phyloP scores from a whole-genome alignment of 2,113 vertebrate species.

The Hiodon tergisus region DNA sequence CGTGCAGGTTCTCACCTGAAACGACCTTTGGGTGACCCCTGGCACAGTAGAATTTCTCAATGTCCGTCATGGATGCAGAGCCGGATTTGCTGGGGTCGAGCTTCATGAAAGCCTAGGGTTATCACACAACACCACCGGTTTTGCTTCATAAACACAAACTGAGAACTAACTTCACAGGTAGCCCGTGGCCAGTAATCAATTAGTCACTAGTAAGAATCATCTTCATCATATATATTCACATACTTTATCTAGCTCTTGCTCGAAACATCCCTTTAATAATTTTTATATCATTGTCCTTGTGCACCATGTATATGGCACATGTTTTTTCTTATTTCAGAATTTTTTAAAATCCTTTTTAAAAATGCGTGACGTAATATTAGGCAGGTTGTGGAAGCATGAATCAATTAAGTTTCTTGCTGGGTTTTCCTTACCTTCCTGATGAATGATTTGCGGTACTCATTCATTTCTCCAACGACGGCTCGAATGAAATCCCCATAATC shows the following conservation, averaged over 20 bases:
- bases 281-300: too few species aligned
- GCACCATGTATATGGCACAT: too few species aligned
- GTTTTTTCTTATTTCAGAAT: too few species aligned
- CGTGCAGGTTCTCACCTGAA: slow-evolving; percentile 51
- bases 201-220: too few species aligned
- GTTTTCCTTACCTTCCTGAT: slow-evolving; percentile 65
- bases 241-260: neutral
- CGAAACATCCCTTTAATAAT: too few species aligned
- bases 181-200: too few species aligned
- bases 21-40: slow-evolving; percentile 63
- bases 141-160: neutral
- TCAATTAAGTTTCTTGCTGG: neutral
- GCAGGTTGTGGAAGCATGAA: too few species aligned
- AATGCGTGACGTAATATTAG: too few species aligned
- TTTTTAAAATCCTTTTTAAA: too few species aligned
- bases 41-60: slow-evolving; percentile 71
- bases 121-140: slow-evolving; percentile 13
- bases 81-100: slow-evolving; percentile 74
- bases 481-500: slow-evolving; percentile 58
- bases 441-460: slow-evolving; percentile 68
- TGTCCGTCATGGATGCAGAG: slow-evolving; percentile 53
- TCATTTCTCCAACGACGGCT: slow-evolving; percentile 72
- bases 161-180: too few species aligned
- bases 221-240: too few species aligned
- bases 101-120: slow-evolving; percentile 71